A percentile compares a stretch with the other conserved stretches of the same genome.
Conservation (phyloP, 2,797 vertebrate genomes). For the Euthynnus affinis region DNA sequence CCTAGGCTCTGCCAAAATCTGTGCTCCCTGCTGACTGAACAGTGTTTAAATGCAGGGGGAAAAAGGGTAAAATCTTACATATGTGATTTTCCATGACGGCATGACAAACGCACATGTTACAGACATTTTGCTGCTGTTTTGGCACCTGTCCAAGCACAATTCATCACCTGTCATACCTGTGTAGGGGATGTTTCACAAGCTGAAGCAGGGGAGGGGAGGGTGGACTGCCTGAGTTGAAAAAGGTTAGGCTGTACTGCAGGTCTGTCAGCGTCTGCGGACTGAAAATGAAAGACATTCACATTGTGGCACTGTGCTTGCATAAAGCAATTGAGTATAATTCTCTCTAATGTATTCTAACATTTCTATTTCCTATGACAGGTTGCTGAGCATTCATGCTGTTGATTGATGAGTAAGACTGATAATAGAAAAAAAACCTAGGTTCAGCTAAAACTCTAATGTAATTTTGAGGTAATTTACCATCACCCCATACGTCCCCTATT, state of each 20-base stretch:
- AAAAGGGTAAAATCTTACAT: background rate
- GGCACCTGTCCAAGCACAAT: background rate
- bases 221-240: background rate
- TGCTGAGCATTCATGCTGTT: background rate
- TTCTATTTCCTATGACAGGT: background rate
- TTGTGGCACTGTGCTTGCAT: background rate
- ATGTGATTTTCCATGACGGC: slow-evolving; percentile 5
- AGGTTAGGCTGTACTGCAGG: slow-evolving; percentile 45
- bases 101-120: background rate
- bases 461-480: background rate
- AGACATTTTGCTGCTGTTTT: slow-evolving; percentile 7
- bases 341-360: background rate
- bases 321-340: background rate
- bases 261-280: slow-evolving; percentile 25
- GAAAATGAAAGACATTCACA: slow-evolving; percentile 8
- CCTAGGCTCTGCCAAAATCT: no score
- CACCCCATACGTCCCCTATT: background rate
- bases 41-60: background rate
- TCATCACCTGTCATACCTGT: slow-evolving; percentile 44
- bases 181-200: background rate
- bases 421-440: background rate
- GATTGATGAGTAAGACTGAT: background rate
- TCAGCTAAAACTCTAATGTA: background rate
- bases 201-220: background rate
- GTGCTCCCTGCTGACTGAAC: background rate